These are phyloP conservation scores for Plusia festucae DNA, from an alignment of 2,888 invertebrate species.

Conservation along the genomic window DNA sequence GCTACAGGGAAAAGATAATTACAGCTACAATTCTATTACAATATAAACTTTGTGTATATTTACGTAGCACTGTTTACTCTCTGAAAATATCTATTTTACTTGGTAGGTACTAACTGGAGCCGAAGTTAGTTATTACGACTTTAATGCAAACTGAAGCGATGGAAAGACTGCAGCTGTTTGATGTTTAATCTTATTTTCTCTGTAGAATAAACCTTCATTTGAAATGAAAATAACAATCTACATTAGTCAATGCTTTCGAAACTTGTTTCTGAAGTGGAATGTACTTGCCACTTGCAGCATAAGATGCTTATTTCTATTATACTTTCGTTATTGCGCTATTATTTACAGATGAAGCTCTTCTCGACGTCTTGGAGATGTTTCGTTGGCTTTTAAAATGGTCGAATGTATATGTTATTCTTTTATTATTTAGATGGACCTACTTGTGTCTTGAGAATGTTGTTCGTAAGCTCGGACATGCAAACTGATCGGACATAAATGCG, in stretches of 20 bases:
- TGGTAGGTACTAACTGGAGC: slow-evolving; percentile 6
- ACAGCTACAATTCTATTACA: background rate
- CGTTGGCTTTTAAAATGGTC: background rate
- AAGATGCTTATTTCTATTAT: background rate
- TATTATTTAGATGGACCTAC: too few relatives aligned
- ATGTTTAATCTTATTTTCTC: slow-evolving; percentile 15
- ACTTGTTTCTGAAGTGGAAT: background rate
- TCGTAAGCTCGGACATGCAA: background rate
- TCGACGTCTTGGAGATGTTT: background rate
- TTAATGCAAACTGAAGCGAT: slow-evolving; percentile 13
- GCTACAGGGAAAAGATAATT: background rate
- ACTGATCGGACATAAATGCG: background rate
- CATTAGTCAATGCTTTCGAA: background rate
- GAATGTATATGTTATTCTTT: background rate
- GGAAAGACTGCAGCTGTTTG: slow-evolving; percentile 21
- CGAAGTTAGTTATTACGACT: slow-evolving; percentile 32
- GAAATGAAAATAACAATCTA: slow-evolving; percentile 1
- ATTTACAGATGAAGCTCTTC: background rate
- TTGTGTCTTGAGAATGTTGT: too few relatives aligned
- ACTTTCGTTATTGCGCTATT: background rate
- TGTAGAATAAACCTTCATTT: background rate
- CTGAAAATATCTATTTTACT: slow-evolving; percentile 34
- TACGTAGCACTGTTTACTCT: slow-evolving; percentile 5
- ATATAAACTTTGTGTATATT: slow-evolving; percentile 3
- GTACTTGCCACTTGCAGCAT: background rate